Evolutionary conservation across 2,797 vertebrate genomes (phyloP).

Genomic region (Acipenser ruthenus): DNA sequence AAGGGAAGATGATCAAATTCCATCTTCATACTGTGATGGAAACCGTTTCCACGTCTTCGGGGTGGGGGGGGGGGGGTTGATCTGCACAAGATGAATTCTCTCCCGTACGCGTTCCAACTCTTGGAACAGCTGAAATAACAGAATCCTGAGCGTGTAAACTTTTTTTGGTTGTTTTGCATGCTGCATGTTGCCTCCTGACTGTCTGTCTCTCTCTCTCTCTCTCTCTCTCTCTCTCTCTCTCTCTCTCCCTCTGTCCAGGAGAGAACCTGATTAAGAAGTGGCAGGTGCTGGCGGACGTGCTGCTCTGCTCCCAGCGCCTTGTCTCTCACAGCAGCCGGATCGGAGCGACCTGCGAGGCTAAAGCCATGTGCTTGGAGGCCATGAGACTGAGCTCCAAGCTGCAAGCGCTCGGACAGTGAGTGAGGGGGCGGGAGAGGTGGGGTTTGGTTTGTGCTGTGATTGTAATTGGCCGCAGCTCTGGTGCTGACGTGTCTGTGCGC

Average conservation of each 20-base stretch:
- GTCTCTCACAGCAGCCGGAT: constrained; percentile 54
- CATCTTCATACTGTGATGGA: no score
- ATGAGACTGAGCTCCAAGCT: constrained; percentile 76
- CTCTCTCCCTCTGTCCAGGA: constrained; percentile 42
- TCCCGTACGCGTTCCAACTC: background rate
- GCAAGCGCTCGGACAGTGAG: constrained; percentile 70
- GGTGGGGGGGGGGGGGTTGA: no score
- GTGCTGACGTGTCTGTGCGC: background rate
- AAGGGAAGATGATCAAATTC: no score
- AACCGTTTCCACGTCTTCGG: no score
- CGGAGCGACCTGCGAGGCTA: constrained; percentile 72
- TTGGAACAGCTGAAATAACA: background rate
- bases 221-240: background rate
- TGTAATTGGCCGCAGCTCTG: background rate
- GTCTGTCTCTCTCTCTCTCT: background rate
- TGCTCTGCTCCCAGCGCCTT: constrained; percentile 68
- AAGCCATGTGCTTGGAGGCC: constrained; percentile 82
- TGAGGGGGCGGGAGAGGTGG: constrained; percentile 1
- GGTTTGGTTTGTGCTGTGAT: background rate
- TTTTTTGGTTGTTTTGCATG: no score
- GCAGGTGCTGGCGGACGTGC: constrained; percentile 76
- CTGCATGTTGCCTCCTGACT: background rate
- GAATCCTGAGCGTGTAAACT: background rate
- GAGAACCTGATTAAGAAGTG: constrained; percentile 82
- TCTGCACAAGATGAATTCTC: no score